Base-by-base conservation (phyloP, 2,113 vertebrate genomes). In the Dasypus novemcinctus region DNA sequence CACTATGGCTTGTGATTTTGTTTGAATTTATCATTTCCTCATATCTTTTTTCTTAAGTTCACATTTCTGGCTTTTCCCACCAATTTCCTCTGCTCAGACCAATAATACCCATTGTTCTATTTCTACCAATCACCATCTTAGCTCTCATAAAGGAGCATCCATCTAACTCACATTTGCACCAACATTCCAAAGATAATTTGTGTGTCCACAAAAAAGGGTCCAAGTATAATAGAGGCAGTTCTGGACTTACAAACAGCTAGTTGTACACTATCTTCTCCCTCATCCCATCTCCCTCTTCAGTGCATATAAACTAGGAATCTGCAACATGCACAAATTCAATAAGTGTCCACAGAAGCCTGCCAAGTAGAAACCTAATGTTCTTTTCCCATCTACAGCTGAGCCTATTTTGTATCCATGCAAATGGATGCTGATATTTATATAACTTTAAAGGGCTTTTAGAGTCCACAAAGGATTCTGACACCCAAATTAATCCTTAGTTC, bases 361-460 rank as follows among this genome's bases (percentile, higher is more conserved):
- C 83, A 84, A 71, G 46, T 80, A 59, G 79, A 96, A 97, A 71
- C 57, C 74, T 38, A 61, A 85, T 80, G 88, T 84, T 94, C 82
- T 91, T 87, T 86, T 46, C 66, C 49, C 79, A 75, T 78, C 88
- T 82, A 49, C 52, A 80, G 72, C 85, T 80, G 94, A 95, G 96
- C 79, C 78, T 66, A 14, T 85, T 87, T 97, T 91, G 83, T 94
- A 63, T 43, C 86, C 74, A 90, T 93, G 83, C 89, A 96, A 92
- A 95, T 89, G 74, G 88, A 86, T 78, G 61, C 52, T 95, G 94
- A 80, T 95, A 93, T 90, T 93, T 97, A 81, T 87, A 88, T 78
- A 96, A 97, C 49, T 93, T 95, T 76, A 92, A 96, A 93, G 63
- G 64, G 69, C 59, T 97, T 93, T 78, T 72, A 84, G 96, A 95